Evolutionary conservation across 2,888 invertebrate genomes (phyloP), one percentile per base, ranked within the genome.

Genomic region (Nemapogon koenigi): DNA sequence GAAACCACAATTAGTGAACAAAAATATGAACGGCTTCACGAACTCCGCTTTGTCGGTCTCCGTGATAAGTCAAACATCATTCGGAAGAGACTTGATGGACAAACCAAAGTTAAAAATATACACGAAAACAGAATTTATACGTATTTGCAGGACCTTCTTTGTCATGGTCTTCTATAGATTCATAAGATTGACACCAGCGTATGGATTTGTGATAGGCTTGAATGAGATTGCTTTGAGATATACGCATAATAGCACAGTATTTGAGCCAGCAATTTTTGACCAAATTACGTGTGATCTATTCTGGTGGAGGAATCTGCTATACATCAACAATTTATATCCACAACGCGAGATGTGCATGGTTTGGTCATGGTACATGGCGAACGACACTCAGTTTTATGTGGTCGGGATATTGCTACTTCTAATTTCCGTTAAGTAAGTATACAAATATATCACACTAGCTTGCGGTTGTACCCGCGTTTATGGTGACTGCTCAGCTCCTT

Each of bases 291-390:
- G 91, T 56, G 84, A 84, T 37, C 80, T 82, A 45, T 90, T 81
- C 59, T 92, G 91, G 91, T 92, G 91, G 91, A 79, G 91, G 41
- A 91, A 92, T 54, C 80, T 88, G n/a, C 71, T 91, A 11, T 91
- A 90, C 58, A 87, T 91, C 52, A 91, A 91, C 62, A 91, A 90
- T 53, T 82, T 90, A 56, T 91, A 82, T 58, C 87, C 89, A 0
- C 85, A 87, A 55, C 73, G 79, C 16, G 89, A 90, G 55, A 88
- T 89, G 80, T 90, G 90, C 59, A 88, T 90, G 88, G 80, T 88
- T 41, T 90, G 90, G 90, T 87, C 88, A 32, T 90, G 90, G 90
- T 90, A 90, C 51, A 85, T 90, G 81, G 87, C 90, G 6, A 90
- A 89, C 51, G 90, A 90, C 53, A 89, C 88, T 42, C 89, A 90